Evolutionary conservation across 2,113 vertebrate species (phyloP).

Genomic region (Stegastes partitus): DNA sequence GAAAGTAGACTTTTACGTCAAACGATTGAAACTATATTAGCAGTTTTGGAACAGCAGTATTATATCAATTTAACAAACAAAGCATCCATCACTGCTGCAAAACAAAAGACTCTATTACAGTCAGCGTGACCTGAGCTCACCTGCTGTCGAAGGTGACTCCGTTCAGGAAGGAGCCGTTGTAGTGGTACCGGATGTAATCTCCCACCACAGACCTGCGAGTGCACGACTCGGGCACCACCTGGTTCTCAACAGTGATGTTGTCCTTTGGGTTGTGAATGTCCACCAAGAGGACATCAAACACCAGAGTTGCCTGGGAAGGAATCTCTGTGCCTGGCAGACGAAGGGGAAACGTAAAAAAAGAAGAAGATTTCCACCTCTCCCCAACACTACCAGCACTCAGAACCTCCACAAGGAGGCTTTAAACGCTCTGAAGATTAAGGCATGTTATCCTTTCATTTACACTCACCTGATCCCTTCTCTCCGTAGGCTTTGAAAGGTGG

Average conservation of each 20-base stretch:
- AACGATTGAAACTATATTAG: background rate
- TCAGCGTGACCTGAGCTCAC: slow-evolving; percentile 72
- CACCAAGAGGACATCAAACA: slow-evolving; percentile 90
- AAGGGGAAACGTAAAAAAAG: background rate
- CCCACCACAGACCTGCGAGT: slow-evolving; percentile 86
- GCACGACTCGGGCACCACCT: slow-evolving; percentile 87
- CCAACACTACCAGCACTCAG: no score
- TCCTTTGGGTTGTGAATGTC: slow-evolving; percentile 96
- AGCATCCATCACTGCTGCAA: no score
- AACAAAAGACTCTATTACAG: no score
- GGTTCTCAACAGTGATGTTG: slow-evolving; percentile 85
- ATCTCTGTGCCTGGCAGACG: slow-evolving; percentile 86
- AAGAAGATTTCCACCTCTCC: no score
- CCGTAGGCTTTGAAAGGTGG: slow-evolving; percentile 96
- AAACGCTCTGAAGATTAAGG: no score
- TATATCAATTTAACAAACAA: background rate
- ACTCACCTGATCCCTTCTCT: slow-evolving; percentile 93
- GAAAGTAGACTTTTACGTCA: background rate
- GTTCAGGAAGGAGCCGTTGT: slow-evolving; percentile 93
- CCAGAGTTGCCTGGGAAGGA: slow-evolving; percentile 92
- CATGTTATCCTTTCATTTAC: background rate
- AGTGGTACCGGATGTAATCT: slow-evolving; percentile 96
- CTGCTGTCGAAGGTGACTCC: slow-evolving; percentile 94
- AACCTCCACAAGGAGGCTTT: no score
- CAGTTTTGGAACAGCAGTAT: no score